A percentile compares a stretch with the other conserved stretches of the same genome.
Conservation (phyloP, 2,113 vertebrate genomes). For the Galemys pyrenaicus region DNA sequence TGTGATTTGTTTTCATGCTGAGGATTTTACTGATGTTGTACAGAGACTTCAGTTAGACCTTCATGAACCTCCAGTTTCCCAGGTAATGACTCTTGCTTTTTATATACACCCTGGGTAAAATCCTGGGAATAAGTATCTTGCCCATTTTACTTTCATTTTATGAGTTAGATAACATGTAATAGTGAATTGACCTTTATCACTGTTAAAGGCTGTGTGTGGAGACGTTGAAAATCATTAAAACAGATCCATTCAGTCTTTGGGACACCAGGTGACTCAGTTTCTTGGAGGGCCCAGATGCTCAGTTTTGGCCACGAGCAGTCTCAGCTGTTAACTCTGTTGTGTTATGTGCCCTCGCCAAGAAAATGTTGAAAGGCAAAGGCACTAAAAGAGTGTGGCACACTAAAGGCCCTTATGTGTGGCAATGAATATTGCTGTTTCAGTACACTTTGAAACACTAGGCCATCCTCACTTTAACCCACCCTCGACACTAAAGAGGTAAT, state of each 20-base stretch:
- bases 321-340: neutral
- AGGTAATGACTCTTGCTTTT: slow-evolving; percentile 86
- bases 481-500: neutral
- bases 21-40: slow-evolving; percentile 97
- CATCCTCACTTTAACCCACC: neutral
- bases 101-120: neutral
- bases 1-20: slow-evolving; percentile 97
- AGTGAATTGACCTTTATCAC: slow-evolving; percentile 45
- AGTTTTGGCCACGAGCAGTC: neutral
- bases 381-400: neutral
- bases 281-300: neutral
- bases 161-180: neutral
- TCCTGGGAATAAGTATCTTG: slow-evolving; percentile 12
- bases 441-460: neutral
- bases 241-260: neutral
- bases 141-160: slow-evolving; percentile 51
- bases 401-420: neutral
- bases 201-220: neutral
- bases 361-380: neutral
- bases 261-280: neutral
- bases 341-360: neutral
- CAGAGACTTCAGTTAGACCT: slow-evolving; percentile 97
- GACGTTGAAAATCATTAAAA: neutral
- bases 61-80: slow-evolving; percentile 97
- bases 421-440: neutral